Evolutionary conservation across 2,113 vertebrate species (phyloP).

Genomic region (Chamaetylas fuelleborni): DNA sequence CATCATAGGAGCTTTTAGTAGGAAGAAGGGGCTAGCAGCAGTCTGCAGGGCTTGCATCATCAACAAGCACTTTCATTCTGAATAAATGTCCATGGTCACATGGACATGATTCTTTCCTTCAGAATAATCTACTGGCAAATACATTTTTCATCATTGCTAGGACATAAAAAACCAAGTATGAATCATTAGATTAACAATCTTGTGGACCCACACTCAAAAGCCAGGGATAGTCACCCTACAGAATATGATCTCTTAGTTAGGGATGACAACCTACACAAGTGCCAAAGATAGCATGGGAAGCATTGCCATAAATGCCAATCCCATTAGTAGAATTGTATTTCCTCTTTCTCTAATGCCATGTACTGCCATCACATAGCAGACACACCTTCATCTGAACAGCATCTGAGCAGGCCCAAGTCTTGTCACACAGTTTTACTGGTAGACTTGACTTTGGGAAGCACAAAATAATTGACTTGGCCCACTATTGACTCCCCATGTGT

Average conservation of each 20-base stretch:
- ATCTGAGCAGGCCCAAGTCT: background rate
- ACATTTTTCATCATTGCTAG: background rate
- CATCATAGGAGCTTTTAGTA: fast-evolving
- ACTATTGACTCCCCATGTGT: background rate
- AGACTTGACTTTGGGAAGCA: background rate
- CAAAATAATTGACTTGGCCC: background rate
- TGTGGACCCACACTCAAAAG: background rate
- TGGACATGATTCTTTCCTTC: too few species aligned
- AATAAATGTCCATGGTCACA: background rate
- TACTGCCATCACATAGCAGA: background rate
- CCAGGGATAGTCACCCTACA: background rate
- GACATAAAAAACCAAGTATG: background rate
- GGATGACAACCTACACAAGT: background rate
- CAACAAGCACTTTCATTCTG: background rate
- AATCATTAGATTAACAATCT: background rate
- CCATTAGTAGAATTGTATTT: background rate
- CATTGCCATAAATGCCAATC: background rate
- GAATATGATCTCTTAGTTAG: background rate
- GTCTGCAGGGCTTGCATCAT: background rate
- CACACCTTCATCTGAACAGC: background rate
- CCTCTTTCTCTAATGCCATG: background rate
- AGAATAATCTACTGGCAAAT: background rate
- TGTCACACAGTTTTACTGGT: background rate
- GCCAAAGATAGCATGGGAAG: background rate
- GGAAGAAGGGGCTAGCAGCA: background rate